Base-by-base conservation (phyloP, 2,888 invertebrate species). In the Andrena haemorrhoa region DNA sequence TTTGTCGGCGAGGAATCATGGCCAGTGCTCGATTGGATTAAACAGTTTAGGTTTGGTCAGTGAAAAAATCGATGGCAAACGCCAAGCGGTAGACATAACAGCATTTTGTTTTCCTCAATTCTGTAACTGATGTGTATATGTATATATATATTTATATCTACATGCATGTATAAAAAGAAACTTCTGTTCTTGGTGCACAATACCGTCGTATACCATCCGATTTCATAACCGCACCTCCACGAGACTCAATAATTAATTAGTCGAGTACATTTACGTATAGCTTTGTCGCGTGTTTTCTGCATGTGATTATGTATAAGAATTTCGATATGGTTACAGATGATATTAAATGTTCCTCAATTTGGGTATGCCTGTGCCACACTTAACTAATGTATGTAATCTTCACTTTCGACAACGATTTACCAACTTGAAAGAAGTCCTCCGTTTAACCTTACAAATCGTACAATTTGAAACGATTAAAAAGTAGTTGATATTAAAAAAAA, bases 201-300 rank as follows among this genome's bases (percentile, higher is more conserved):
- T 60, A 60, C 53, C 29, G 60, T 31, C 20, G 53, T 63, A 75
- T 63, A 61, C 47, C 31, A 71, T 65, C 35, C 58, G 29, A 49
- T 12, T 33, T 71, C 23, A 3, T 71, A 63, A 60, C 6, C 47
- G 41, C 63, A 61, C 60, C 53, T n/a, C 2, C 61, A 53, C 10
- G 2, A 31, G 41, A 8, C 10, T 60, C 49, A 33, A 75, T 60
- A 58, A 64, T 16, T 76, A 31, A 53, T 47, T 41, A 31, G 16
- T n/a, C 56, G 23, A 76, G 56, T 76, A 71, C 53, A 41, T 76
- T 75, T 72, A 64, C 73, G 63, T 56, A 49, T 47, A 65, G 7
- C 12, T 60, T 76, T 56, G 41, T 64, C 8, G 60, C 31, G 1
- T 41, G 35, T 53, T 63, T 63, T 33, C 23, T 71, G 41, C 31